These are phyloP conservation scores for Melanargia galathea DNA, from an alignment of 2,888 invertebrate genomes.

Conservation along the genomic window DNA sequence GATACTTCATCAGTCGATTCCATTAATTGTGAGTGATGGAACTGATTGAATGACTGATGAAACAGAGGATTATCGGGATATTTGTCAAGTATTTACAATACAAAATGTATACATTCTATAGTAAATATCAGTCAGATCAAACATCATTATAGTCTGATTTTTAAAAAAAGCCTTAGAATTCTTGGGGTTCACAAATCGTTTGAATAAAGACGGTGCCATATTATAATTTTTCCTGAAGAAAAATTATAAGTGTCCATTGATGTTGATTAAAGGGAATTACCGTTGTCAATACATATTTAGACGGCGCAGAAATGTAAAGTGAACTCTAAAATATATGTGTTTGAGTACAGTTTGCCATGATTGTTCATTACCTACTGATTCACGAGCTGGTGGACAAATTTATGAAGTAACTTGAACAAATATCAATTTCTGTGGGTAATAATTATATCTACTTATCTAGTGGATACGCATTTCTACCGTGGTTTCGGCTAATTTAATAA, in stretches of 20 bases:
- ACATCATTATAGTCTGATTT: too few species aligned
- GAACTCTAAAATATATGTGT: conserved; percentile 32
- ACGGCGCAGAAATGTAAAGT: conserved; percentile 18
- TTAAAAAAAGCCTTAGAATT: background rate
- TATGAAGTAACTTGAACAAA: background rate
- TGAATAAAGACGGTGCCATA: background rate
- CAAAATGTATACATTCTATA: too few species aligned
- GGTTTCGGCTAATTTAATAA: too few species aligned
- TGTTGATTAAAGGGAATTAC: conserved; percentile 46
- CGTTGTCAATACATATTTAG: conserved; percentile 45
- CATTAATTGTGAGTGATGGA: too few species aligned
- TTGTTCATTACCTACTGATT: conserved; percentile 21
- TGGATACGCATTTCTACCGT: too few species aligned
- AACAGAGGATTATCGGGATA: too few species aligned
- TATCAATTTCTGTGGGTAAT: background rate
- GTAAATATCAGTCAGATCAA: too few species aligned
- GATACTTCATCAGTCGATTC: too few species aligned
- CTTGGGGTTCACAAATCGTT: background rate
- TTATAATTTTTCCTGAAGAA: conserved; percentile 11
- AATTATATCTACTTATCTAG: background rate
- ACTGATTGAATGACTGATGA: too few species aligned
- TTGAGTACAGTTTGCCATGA: conserved; percentile 35
- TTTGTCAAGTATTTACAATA: too few species aligned
- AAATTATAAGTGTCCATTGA: conserved; percentile 41
- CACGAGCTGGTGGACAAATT: background rate